Conservation (phyloP, 2,113 vertebrate species). For the Sciurus niger region DNA sequence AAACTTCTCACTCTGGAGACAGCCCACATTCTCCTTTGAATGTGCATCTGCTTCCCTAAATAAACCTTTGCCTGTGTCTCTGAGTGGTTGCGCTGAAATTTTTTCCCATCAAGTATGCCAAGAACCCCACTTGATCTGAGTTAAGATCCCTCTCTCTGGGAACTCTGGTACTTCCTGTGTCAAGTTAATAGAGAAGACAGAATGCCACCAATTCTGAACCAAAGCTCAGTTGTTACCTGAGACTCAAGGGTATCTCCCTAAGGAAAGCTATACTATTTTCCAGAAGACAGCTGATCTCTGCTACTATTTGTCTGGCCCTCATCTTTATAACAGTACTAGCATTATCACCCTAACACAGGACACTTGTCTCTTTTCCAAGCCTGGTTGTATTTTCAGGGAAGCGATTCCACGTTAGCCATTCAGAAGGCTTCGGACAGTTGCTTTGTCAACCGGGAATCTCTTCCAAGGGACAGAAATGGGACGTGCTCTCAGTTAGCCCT, state of each 20-base stretch:
- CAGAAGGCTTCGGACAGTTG: not conserved
- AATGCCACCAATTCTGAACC: not conserved
- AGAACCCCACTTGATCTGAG: no score
- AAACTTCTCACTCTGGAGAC: no score
- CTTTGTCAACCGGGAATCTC: not conserved
- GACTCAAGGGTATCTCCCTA: not conserved
- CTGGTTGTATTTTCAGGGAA: not conserved
- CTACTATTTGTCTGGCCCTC: not conserved
- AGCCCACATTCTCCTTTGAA: no score
- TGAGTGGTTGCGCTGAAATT: no score
- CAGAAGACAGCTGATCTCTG: conserved; percentile 13
- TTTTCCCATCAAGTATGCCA: no score
- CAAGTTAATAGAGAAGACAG: not conserved
- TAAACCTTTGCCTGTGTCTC: no score
- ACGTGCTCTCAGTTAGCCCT: not conserved
- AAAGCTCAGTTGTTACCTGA: not conserved
- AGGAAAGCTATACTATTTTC: not conserved
- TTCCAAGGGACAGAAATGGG: not conserved
- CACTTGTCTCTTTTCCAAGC: not conserved
- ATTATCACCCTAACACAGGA: not conserved
- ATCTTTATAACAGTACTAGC: not conserved
- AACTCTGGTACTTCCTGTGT: no score
- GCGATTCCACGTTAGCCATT: not conserved
- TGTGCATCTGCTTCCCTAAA: no score
- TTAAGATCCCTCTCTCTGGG: no score